Base-by-base conservation (phyloP, 2,113 vertebrate genomes). In the Trinectes maculatus region DNA sequence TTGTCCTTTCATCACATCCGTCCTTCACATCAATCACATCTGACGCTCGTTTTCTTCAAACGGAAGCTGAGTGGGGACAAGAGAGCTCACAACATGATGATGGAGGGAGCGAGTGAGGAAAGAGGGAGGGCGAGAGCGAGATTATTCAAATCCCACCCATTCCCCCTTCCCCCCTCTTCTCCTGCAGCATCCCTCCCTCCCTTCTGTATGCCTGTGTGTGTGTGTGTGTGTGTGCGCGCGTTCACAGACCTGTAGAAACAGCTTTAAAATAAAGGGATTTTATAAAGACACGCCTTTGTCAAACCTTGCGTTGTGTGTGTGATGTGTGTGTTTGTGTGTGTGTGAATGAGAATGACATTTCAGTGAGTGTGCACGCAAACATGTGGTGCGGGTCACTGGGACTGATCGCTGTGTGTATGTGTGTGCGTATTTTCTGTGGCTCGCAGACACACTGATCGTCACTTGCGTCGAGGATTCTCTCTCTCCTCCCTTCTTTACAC, bases 151-250 rank as follows among this genome's bases (percentile, higher is more conserved):
- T 72, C 67, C 82, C 68, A 1, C 80, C 78, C 60, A 46, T 40
- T 79, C 40, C 59, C 91, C 90, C 87, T 88, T 89, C 92, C n/a
- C 91, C 90, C 87, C 89, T 78, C 77, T 72, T 77, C 75, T 89
- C 81, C 84, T 74, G 64, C 89, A 73, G 89, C 82, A 71, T 77
- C 46, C 56, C 53, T 1, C 83, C 70, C 77, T 89, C 22, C 79
- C 89, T 28, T 88, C 79, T 56, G 21, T 70, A 42, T 82, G 61
- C 72, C 37, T 71, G 80, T 89, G 88, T 91, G 44, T n/a, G 65
- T 86, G 70, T 83, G 74, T 66, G 75, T 65, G 19, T 44, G 18
- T 46, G 19, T 39, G 31, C 11, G 31, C 2, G 68, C 83, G 71
- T 22, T 78, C 85, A 84, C 79, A 29, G 62, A 60, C 48, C 39